Base-by-base conservation (phyloP, 1,140 invertebrate species). In the Calephelis nemesis region DNA sequence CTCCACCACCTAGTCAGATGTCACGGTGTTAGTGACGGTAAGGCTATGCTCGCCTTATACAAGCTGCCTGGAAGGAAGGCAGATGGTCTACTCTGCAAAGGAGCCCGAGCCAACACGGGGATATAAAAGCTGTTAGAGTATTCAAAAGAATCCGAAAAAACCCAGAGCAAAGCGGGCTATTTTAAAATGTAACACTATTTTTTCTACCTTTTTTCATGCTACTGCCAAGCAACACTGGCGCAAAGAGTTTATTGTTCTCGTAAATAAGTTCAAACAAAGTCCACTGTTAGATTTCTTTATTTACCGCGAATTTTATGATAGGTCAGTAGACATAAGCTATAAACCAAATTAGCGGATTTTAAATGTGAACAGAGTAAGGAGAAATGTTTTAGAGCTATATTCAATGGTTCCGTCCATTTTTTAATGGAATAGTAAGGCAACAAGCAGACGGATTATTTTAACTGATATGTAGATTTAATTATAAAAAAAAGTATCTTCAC, bases 281-380 rank as follows among this genome's bases (percentile, higher is more conserved):
- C 54, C 19, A 58, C 54, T 19, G 30, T 58, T 58, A 10, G 39
- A 58, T 15, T 40, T 40, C 54, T 58, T 62, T 64, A 5, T 68
- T 73, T 71, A 68, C 62, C 60, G 69, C 68, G 68, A 73, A 75
- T 70, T 77, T 74, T 73, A 77, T 67, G 73, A 73, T 64, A 68
- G 65, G 66, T 50, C 69, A 70, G 75, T 73, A 70, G 65, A 71
- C 69, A 39, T 58, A 58, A 71, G 68, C 74, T 66, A 72, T 82
- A 76, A 82, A 82, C 76, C 47, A 68, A 81, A 78, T 81, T 78
- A 81, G 73, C 69, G 49, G 64, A 19, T 58, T 73, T 72, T 71
- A 74, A 76, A 71, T 58, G 30, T 30, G 30, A 58, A 54, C 10
- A 19, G 52, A 39, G 54, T 6, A 39, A 58, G 5, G 6, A 10